Base-by-base conservation (phyloP, 2,113 vertebrate species). In the Eublepharis macularius region DNA sequence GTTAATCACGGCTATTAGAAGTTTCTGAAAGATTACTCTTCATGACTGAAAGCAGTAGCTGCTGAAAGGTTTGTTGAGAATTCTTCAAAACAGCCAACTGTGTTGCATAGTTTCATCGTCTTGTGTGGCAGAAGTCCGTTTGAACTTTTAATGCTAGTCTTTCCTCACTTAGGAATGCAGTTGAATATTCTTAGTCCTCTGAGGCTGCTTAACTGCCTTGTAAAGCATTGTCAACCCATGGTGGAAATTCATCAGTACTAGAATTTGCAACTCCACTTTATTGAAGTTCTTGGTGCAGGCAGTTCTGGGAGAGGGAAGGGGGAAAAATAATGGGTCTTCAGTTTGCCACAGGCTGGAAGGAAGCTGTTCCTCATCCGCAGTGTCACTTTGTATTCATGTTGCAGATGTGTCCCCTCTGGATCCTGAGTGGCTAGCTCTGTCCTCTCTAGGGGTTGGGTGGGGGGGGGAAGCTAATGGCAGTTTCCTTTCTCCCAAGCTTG, bases 391-490 rank as follows among this genome's bases (percentile, higher is more conserved):
- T 74, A 21, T 84, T 87, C 45, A 21, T 19, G 2, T 83, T 69
- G 66, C 57, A 80, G 82, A 43, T 88, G 49, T 39, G 17, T 84
- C 21, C 34, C 12, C 3, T 85, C 69, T 76, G 36, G 89, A 63
- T 86, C 63, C 83, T 80, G 70, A 77, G 54, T 70, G n/a, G 32
- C 2, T 81, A 32, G 76, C 69, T 92, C 57, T 43, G 17, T 76
- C 7, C 81, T 29, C n/a, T 86, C 60, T 88, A 63, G 80, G 86
- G 66, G 77, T n/a, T n/a, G n/a, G n/a, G n/a, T n/a, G 21, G 12
- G 3, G 49, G 13, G 57, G 45, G 43, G 17, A 79, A 82, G 57
- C 82, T 86, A 89, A 80, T 13, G n/a, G 69, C 49, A 68, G 39
- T 76, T 93, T 68, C 47, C 82, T 88, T 6, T 79, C 26, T 82